A percentile compares a stretch with the other conserved stretches of the same genome.
Conservation (phyloP, 2,113 vertebrate genomes). For the Barnardius zonarius region DNA sequence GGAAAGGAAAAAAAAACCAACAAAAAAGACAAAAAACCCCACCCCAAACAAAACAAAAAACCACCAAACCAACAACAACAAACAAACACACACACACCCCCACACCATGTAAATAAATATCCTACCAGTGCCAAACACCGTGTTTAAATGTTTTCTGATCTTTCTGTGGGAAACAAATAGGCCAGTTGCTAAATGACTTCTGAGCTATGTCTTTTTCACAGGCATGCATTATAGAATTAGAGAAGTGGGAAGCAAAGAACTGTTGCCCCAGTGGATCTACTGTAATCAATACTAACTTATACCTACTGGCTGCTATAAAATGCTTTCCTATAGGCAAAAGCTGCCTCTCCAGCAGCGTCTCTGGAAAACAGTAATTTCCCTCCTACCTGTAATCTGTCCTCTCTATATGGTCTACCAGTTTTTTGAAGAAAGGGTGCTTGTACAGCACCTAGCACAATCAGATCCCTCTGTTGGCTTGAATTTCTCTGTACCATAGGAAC, state of each 20-base stretch:
- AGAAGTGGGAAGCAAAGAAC: not conserved
- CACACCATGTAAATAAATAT: not conserved
- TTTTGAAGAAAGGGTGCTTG: not conserved
- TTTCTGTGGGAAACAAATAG: not conserved
- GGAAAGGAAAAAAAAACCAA: not conserved
- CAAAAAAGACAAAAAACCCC: too few relatives aligned
- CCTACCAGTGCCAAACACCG: rapidly evolving
- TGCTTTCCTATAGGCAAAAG: not conserved
- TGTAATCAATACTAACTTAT: not conserved
- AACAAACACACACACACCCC: not conserved
- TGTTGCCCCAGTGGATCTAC: not conserved
- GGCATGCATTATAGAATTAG: not conserved
- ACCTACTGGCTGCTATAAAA: not conserved
- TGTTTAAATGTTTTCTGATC: not conserved
- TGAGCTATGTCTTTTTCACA: not conserved
- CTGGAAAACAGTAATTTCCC: not conserved
- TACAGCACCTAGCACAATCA: slow-evolving; percentile 22
- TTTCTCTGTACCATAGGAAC: slow-evolving; percentile 18
- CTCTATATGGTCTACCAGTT: not conserved
- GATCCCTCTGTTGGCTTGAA: slow-evolving; percentile 20
- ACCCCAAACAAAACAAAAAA: not conserved
- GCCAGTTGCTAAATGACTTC: not conserved
- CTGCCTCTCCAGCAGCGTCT: not conserved
- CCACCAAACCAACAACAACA: not conserved
- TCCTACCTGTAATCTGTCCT: not conserved